Conservation (phyloP, 2,113 vertebrate species). For the Conger conger region DNA sequence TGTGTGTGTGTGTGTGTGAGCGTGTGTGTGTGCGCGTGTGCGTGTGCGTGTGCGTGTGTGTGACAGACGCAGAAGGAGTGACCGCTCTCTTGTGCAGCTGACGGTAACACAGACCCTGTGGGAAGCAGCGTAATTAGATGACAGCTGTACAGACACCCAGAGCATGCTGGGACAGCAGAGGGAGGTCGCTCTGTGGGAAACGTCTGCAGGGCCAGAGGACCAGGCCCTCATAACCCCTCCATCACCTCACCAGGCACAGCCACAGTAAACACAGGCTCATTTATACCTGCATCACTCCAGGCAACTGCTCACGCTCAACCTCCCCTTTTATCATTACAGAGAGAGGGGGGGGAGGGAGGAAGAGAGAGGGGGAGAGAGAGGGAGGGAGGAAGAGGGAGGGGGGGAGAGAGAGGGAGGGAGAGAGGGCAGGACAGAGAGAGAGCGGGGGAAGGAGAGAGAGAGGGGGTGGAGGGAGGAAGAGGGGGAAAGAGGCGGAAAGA, state of each 20-base stretch:
- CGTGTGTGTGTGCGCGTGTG: background rate
- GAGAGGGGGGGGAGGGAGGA: too few species aligned
- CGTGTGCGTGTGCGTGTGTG: background rate
- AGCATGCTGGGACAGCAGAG: slow-evolving; percentile 12
- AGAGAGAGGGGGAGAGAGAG: background rate
- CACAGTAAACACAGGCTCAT: background rate
- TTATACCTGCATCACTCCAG: background rate
- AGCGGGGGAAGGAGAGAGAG: too few species aligned
- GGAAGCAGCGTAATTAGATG: slow-evolving; percentile 45
- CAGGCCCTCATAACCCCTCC: background rate
- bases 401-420: background rate
- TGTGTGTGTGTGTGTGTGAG: background rate
- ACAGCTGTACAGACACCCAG: slow-evolving; percentile 49
- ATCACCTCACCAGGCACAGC: background rate
- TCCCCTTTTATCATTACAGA: background rate
- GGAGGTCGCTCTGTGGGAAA: background rate
- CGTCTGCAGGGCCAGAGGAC: background rate
- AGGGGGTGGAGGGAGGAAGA: too few species aligned
- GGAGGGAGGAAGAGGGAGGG: too few species aligned
- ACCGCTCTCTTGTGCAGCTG: background rate
- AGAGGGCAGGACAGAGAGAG: too few species aligned
- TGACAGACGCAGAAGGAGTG: background rate
- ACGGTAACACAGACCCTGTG: slow-evolving; percentile 24
- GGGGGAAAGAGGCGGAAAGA: too few species aligned
- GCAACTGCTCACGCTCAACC: background rate